Evolutionary conservation across 2,113 vertebrate species (phyloP), one percentile per base, ranked within the genome.

Genomic region (Prietella phreatophila): DNA sequence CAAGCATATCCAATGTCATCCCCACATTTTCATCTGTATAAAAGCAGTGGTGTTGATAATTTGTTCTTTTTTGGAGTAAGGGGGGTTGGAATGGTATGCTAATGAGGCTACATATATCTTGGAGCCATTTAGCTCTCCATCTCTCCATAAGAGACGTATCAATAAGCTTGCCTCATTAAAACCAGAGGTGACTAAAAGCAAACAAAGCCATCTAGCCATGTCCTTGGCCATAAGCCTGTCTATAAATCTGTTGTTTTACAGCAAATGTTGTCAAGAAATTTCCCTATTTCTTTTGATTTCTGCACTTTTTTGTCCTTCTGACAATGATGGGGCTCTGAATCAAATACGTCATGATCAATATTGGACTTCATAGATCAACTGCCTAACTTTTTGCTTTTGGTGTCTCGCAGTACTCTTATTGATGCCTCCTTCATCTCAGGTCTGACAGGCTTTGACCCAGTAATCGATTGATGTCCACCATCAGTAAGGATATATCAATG

Each of bases 311-410:
- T 53, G 78, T 80, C 78, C 27, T 33, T 30, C n/a, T 80, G 50
- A 30, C 20, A 80, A 30, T 30, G 50, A 55, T 30, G 6, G 50
- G 27, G n/a, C 25, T 78, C 42, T 30, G 22, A 53, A n/a, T 47
- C 39, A 78, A 78, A 78, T 78, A 53, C n/a, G 75, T n/a, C 78
- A 19, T 80, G 27, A 55, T 80, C 27, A 56, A 9, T 80, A 19
- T 58, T 58, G 58, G n/a, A 22, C 78, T 81, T 36, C 78, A 81
- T 58, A 56, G 15, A 81, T 81, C 53, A 81, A 58, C 53, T 81
- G 53, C 53, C 58, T 33, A 19, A 20, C 53, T 81, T 81, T 9
- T 36, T 58, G n/a, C 53, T 58, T 58, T 58, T 56, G 50, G 19
- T 33, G n/a, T 30, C 53, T 81, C 0, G 25, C 13, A 30, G 3